Conservation (phyloP, 2,113 vertebrate genomes). For the Callipepla californica region DNA sequence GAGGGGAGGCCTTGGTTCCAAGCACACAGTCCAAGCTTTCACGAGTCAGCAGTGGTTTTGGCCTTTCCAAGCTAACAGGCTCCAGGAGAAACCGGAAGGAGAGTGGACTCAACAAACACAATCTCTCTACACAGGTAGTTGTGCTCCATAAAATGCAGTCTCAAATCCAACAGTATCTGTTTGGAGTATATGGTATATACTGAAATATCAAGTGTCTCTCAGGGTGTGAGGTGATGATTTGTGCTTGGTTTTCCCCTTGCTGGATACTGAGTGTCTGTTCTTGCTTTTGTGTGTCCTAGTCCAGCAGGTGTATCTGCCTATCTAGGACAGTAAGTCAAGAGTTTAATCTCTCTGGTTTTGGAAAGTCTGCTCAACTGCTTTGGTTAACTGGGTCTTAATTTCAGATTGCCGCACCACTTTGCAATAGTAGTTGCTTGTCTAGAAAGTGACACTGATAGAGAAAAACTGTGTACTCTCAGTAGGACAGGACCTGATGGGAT, state of each 20-base stretch:
- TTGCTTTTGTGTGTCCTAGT: not conserved
- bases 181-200: not conserved
- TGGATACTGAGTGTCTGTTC: not conserved
- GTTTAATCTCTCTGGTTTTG: not conserved
- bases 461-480: not conserved
- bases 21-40: constrained; percentile 94
- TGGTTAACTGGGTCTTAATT: not conserved
- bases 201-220: not conserved
- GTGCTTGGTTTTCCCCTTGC: not conserved
- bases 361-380: not conserved
- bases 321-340: not conserved
- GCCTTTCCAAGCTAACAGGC: constrained; percentile 96
- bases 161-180: not conserved
- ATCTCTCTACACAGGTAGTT: constrained; percentile 91
- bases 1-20: constrained; percentile 90
- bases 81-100: constrained; percentile 94
- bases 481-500: not conserved
- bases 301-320: not conserved
- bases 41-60: constrained; percentile 96
- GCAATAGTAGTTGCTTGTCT: not conserved
- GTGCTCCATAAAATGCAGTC: not conserved
- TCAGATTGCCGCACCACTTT: not conserved
- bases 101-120: constrained; percentile 93
- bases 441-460: not conserved
- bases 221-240: not conserved